These are phyloP conservation scores for Neogale vison DNA, from an alignment of 2,113 vertebrate species.

Conservation along the genomic window DNA sequence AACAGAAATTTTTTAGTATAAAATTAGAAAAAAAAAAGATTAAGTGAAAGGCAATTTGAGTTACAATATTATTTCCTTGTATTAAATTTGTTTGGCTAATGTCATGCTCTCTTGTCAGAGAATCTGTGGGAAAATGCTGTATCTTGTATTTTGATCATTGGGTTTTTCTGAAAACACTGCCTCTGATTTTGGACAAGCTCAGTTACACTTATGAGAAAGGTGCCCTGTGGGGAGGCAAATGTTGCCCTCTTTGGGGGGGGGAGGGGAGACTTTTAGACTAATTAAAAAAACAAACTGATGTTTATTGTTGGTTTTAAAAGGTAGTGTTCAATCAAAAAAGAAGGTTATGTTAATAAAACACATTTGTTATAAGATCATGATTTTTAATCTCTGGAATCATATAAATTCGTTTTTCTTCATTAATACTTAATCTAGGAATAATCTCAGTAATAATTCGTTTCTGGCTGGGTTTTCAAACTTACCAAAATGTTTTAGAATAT, in stretches of 20 bases:
- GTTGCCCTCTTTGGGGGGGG: not conserved
- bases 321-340: not conserved
- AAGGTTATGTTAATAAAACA: not conserved
- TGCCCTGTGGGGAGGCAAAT: not conserved
- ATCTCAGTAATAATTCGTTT: not conserved
- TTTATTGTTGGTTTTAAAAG: conserved; percentile 10
- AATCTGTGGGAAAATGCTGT: not conserved
- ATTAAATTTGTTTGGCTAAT: conserved; percentile 38
- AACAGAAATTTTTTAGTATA: not conserved
- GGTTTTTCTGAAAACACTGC: conserved; percentile 19
- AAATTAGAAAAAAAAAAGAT: not conserved
- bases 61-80: conserved; percentile 32
- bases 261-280: not conserved
- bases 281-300: conserved; percentile 20
- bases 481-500: not conserved
- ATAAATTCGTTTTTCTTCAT: not conserved
- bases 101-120: not conserved
- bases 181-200: not conserved
- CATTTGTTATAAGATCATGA: not conserved
- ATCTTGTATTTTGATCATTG: not conserved
- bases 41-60: not conserved
- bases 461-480: not conserved
- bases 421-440: not conserved
- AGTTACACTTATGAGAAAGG: not conserved
- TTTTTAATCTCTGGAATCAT: not conserved